Conservation (phyloP, 2,888 invertebrate species). For the Drosophila vallismaia region DNA sequence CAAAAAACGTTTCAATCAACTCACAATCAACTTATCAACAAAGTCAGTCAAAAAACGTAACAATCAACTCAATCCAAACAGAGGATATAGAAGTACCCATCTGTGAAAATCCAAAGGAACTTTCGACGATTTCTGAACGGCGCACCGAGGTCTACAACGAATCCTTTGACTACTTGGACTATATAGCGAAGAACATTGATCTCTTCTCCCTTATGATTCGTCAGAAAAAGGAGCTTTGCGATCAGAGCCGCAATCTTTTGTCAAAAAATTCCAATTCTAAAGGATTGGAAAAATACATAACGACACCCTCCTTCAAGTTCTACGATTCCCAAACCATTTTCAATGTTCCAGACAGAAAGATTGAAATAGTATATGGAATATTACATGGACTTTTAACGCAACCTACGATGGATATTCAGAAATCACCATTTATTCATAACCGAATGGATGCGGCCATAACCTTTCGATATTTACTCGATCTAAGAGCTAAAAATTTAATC, state of each 20-base stretch:
- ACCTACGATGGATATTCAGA: slow-evolving; percentile 58
- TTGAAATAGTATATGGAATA: slow-evolving; percentile 52
- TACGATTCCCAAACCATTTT: slow-evolving; percentile 45
- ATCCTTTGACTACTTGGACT: not conserved
- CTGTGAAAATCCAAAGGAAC: not conserved
- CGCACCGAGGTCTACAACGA: not conserved
- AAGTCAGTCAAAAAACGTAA: too few relatives aligned
- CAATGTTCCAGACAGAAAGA: slow-evolving; percentile 34
- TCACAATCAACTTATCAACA: too few relatives aligned
- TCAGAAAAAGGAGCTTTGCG: not conserved
- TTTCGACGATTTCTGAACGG: not conserved
- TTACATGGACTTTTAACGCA: slow-evolving; percentile 60
- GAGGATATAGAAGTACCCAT: not conserved
- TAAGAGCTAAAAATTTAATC: slow-evolving; percentile 63
- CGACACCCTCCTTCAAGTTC: slow-evolving; percentile 51
- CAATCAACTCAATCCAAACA: too few relatives aligned
- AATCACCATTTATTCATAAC: slow-evolving; percentile 45
- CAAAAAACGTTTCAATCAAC: too few relatives aligned
- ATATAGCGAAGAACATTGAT: not conserved
- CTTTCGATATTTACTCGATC: slow-evolving; percentile 64
- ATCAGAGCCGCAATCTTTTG: not conserved
- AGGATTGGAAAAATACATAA: not conserved
- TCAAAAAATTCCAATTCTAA: too few relatives aligned
- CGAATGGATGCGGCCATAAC: slow-evolving; percentile 61
- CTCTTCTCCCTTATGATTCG: not conserved